Evolutionary conservation across 2,797 vertebrate genomes (phyloP).

Genomic region (Pipistrellus nathusii): DNA sequence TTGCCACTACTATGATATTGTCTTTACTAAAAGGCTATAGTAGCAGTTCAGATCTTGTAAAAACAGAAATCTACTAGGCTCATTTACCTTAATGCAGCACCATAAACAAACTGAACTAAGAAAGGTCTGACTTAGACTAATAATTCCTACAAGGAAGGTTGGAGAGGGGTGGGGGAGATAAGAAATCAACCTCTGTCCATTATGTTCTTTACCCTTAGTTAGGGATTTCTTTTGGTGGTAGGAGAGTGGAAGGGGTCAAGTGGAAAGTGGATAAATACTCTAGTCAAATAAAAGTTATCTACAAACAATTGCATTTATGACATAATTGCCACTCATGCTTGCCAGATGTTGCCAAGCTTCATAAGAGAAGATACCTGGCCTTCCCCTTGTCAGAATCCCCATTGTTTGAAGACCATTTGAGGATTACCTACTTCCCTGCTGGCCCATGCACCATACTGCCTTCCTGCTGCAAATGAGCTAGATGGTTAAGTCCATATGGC

Average conservation of each 20-base stretch:
- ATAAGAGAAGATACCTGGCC: not conserved
- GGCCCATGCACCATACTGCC: not conserved
- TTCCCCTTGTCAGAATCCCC: not conserved
- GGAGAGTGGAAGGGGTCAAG: not conserved
- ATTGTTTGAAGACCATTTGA: not conserved
- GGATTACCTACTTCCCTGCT: not conserved
- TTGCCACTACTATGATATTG: not conserved
- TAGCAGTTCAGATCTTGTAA: not conserved
- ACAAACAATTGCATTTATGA: slow-evolving; percentile 68
- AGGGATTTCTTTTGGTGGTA: not conserved
- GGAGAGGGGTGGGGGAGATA: no score
- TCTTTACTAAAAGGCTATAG: slow-evolving; percentile 26
- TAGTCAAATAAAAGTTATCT: slow-evolving; percentile 69
- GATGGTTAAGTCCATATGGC: not conserved
- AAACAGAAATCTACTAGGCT: not conserved
- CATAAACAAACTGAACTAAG: not conserved
- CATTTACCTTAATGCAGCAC: not conserved
- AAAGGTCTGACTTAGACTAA: not conserved
- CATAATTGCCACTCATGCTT: slow-evolving; percentile 66
- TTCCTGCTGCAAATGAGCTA: not conserved
- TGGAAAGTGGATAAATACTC: slow-evolving; percentile 53
- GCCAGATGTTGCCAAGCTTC: slow-evolving; percentile 70
- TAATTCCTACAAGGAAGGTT: not conserved
- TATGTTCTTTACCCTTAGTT: slow-evolving; percentile 29
- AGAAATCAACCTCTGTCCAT: not conserved